Base-by-base conservation (phyloP, 2,113 vertebrate species). In the Hemiscyllium ocellatum region DNA sequence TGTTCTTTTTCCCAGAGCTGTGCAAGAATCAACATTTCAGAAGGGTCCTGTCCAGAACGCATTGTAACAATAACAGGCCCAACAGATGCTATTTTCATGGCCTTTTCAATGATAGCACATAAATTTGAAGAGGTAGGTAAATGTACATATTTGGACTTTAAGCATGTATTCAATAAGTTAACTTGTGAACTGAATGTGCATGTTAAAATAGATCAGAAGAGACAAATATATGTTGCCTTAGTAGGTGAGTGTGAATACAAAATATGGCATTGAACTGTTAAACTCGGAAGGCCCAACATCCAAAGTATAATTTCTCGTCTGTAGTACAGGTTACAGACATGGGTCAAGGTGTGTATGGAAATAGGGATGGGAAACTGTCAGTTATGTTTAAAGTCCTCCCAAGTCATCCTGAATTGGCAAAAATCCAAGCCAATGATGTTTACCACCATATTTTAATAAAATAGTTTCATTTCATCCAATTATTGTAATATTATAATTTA, bases 41-140 rank as follows among this genome's bases (percentile, higher is more conserved):
- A 99, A 96, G 98, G 98, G 65, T 98, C 98, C 37, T 99, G 98
- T 97, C 98, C 98, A 3, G 98, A 99, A 97, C 98, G 98, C 96
- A 99, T 99, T 96, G 98, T 99, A 96, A 99, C 98, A 96, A 99
- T 99, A 97, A 99, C 98, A 85, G 98, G 98, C 96, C 98, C 98
- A 95, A 98, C 98, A 96, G 98, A 99, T 97, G 98, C 98, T 52
- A 98, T 99, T 97, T 99, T 99, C 97, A 98, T 98, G 97, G 98
- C 98, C 70, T 99, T 99, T 97, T 98, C 98, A 96, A 99, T 99
- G 98, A 99, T 99, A 96, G 98, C 98, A 95, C 97, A 98, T 97
- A 99, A 98, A 98, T 99, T 99, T 98, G 98, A 99, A 97, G 98
- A 99, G 98, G 98, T 99, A 97, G 96, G 96, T 96, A 96, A 96